Percentiles rank a stretch among this genome's conserved stretches.
Evolutionary conservation across 2,113 vertebrate genomes (phyloP).

Genomic region (Oryzias melastigma): DNA sequence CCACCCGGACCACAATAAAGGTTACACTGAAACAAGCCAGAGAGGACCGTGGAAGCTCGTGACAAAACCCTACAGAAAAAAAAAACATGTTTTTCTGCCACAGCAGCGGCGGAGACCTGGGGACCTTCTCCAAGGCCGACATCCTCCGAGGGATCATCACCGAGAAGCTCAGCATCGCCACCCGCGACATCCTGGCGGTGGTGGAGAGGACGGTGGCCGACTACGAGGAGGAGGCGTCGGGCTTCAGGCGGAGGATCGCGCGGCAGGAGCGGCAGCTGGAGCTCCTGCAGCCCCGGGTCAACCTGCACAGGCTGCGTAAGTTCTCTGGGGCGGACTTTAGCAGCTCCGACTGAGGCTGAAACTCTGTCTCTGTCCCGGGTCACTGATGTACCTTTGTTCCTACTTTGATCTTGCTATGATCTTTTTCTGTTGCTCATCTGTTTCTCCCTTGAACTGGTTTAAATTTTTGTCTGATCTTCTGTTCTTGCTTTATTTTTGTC

Average conservation of each 20-base stretch:
- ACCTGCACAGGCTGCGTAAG: not conserved
- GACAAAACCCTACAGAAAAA: not conserved
- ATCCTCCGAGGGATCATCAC: conserved; percentile 14
- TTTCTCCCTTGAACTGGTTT: no score
- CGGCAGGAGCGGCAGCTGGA: conserved; percentile 41
- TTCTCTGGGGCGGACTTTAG: no score
- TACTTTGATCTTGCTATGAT: no score
- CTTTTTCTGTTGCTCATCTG: no score
- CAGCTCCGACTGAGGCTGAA: no score
- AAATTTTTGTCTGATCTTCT: no score
- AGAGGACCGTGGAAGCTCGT: no score
- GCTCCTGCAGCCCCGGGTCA: conserved; percentile 15
- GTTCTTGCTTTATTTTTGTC: no score
- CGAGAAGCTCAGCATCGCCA: conserved; percentile 21
- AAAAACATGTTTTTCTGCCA: not conserved
- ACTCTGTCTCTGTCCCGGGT: no score
- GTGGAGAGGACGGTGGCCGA: conserved; percentile 34
- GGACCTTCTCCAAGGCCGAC: conserved; percentile 8
- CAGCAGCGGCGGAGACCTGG: not conserved
- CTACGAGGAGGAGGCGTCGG: conserved; percentile 29
- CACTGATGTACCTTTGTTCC: no score
- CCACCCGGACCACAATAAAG: no score
- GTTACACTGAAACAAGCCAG: no score
- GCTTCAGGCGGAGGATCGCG: conserved; percentile 14
- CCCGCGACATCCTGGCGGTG: conserved; percentile 34